A percentile compares a stretch with the other conserved stretches of the same genome.
These are phyloP conservation scores for Proisotoma minuta DNA, from an alignment of 2,888 invertebrate genomes.

Conservation along the genomic window DNA sequence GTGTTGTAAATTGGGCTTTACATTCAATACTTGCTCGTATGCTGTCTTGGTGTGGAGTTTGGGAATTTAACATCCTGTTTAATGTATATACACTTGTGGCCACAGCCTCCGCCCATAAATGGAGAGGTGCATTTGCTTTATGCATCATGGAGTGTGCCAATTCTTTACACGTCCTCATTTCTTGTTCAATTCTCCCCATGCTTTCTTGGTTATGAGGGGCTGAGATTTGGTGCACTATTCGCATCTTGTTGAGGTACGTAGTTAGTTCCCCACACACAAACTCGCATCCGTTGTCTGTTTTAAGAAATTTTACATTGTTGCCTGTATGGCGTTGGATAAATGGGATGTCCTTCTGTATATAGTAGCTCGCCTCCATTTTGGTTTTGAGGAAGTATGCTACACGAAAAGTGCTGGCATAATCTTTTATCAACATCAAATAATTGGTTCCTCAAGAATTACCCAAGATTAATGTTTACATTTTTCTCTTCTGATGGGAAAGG, in stretches of 20 bases:
- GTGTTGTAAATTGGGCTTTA: not conserved
- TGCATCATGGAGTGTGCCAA: slow-evolving; percentile 47
- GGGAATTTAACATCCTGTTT: not conserved
- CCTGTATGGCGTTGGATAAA: not conserved
- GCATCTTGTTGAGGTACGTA: slow-evolving; percentile 40
- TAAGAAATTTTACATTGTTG: slow-evolving; percentile 16
- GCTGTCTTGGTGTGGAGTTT: not conserved
- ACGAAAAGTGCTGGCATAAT: slow-evolving; percentile 24
- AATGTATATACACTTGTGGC: not conserved
- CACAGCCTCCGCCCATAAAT: not conserved
- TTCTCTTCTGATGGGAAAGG: not conserved
- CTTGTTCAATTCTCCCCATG: slow-evolving; percentile 49
- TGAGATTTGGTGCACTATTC: slow-evolving; percentile 48
- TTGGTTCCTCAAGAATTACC: slow-evolving; percentile 12
- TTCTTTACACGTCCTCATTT: slow-evolving; percentile 49
- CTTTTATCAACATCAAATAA: slow-evolving; percentile 24
- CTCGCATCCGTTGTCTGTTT: slow-evolving; percentile 24
- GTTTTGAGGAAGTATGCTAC: slow-evolving; percentile 14
- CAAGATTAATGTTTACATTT: too few species aligned
- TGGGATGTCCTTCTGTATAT: not conserved
- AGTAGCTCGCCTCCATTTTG: slow-evolving; percentile 17
- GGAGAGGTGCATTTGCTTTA: not conserved
- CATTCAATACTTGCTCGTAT: not conserved
- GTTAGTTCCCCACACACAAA: slow-evolving; percentile 38
- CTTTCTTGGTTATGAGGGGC: slow-evolving; percentile 48